These are phyloP conservation scores for Gymnopithys bicolor DNA, from an alignment of 2,797 vertebrate species.

Conservation along the genomic window DNA sequence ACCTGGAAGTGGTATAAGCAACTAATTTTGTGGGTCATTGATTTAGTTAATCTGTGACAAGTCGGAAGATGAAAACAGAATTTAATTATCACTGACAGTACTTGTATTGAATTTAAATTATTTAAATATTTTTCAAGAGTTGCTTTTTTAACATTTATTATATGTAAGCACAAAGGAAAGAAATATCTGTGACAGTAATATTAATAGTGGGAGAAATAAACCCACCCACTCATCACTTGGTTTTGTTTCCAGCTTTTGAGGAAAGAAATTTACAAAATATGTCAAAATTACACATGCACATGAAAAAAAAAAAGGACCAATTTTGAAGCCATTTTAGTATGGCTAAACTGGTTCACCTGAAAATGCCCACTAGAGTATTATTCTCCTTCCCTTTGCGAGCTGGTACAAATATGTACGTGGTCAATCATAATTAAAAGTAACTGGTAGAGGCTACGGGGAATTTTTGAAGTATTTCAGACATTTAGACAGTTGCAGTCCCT, in stretches of 20 bases:
- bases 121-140: background rate
- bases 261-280: background rate
- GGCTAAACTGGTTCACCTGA: background rate
- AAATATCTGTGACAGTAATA: background rate
- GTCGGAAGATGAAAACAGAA: constrained; percentile 3
- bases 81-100: background rate
- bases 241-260: background rate
- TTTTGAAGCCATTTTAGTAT: background rate
- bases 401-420: background rate
- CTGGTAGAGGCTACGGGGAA: background rate
- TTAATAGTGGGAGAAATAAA: background rate
- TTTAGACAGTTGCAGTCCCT: background rate
- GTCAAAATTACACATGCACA: background rate
- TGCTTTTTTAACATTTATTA: background rate
- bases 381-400: background rate
- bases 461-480: background rate
- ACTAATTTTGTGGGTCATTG: constrained; percentile 23
- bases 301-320: background rate
- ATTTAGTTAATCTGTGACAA: constrained; percentile 28
- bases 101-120: background rate
- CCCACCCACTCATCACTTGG: background rate
- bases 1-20: constrained; percentile 7
- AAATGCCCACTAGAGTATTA: background rate
- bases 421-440: background rate
- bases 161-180: background rate